phyloP scores from a whole-genome alignment of 2,888 invertebrate genomes.

The Ennomos erosarius region DNA sequence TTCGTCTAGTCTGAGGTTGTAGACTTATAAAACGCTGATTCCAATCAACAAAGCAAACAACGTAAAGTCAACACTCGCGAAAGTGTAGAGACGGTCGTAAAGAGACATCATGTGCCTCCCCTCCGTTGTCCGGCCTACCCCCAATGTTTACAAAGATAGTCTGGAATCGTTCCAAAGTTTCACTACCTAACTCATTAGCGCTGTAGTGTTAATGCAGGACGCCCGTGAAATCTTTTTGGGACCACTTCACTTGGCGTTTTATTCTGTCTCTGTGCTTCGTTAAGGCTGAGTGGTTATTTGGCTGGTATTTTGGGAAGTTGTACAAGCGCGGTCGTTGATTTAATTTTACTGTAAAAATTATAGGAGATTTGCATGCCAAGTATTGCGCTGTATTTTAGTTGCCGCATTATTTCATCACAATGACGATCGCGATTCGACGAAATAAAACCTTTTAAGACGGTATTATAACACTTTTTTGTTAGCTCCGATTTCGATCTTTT shows the following conservation, averaged over 20 bases:
- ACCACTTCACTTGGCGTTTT: constrained; percentile 69
- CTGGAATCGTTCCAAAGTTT: constrained; percentile 78
- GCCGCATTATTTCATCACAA: constrained; percentile 5
- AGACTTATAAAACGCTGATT: constrained; percentile 26
- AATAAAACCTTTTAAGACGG: background rate
- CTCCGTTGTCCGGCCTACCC: constrained; percentile 39
- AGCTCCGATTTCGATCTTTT: constrained; percentile 19
- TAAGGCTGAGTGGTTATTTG: constrained; percentile 77
- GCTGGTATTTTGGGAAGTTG: constrained; percentile 60
- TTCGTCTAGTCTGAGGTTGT: background rate
- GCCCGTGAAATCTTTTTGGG: constrained; percentile 78
- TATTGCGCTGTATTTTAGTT: constrained; percentile 17
- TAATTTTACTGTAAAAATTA: constrained; percentile 34
- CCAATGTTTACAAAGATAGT: constrained; percentile 67
- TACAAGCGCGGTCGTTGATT: constrained; percentile 53
- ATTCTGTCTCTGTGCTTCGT: constrained; percentile 75
- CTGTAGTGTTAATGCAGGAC: constrained; percentile 74
- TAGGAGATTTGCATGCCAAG: constrained; percentile 27
- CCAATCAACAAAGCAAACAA: constrained; percentile 37
- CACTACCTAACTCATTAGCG: constrained; percentile 74
- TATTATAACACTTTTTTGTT: constrained; percentile 18
- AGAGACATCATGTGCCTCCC: constrained; percentile 30
- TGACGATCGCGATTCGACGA: background rate
- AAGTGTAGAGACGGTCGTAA: constrained; percentile 41
- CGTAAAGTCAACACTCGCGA: constrained; percentile 37